Evolutionary conservation across 2,797 vertebrate genomes (phyloP).

Genomic region (Oreonectes daqikongensis): DNA sequence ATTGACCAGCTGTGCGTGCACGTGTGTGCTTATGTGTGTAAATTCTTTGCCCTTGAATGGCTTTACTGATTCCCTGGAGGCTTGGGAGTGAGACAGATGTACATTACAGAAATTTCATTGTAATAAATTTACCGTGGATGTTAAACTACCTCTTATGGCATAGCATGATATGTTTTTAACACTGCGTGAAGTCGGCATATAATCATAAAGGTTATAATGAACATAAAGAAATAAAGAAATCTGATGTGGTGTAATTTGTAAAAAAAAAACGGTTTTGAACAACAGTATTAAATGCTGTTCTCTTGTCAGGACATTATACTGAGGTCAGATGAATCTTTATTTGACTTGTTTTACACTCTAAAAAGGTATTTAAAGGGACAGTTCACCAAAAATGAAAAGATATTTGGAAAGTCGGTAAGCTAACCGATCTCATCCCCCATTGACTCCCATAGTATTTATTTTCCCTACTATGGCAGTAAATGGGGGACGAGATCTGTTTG

Average conservation of each 20-base stretch:
- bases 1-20: slow-evolving; percentile 80
- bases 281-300: no score
- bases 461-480: no score
- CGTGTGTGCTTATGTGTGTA: slow-evolving; percentile 77
- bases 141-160: slow-evolving; percentile 10
- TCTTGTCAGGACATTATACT: no score
- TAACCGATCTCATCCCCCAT: no score
- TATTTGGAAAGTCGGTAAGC: no score
- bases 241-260: background rate
- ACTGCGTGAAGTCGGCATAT: slow-evolving; percentile 5
- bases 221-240: background rate
- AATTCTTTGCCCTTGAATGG: slow-evolving; percentile 74
- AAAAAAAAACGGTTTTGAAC: background rate
- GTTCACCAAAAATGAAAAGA: no score
- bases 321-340: no score
- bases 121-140: slow-evolving; percentile 38
- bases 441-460: no score
- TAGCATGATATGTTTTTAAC: slow-evolving; percentile 25
- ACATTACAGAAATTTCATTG: slow-evolving; percentile 25
- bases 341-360: no score
- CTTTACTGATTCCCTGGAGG: slow-evolving; percentile 57
- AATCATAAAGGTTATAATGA: slow-evolving; percentile 5
- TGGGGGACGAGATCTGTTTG: no score
- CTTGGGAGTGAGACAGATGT: slow-evolving; percentile 49
- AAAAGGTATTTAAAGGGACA: no score